Evolutionary conservation across 2,888 invertebrate genomes (phyloP), one percentile per base, ranked within the genome.

Genomic region (Caenorhabditis sp.): DNA sequence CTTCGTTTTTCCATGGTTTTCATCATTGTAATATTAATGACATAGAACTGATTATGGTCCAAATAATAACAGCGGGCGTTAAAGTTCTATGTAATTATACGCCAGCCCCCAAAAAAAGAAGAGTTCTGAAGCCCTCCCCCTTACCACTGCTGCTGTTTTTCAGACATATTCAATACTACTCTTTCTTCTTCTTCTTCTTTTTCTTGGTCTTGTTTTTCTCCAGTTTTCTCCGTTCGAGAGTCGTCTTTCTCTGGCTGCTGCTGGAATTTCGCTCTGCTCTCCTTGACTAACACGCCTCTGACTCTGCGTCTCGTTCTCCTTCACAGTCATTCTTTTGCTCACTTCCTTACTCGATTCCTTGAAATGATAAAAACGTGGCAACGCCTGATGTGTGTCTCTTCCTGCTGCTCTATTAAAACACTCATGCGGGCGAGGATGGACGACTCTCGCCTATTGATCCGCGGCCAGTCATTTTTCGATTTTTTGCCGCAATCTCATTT

Each of bases 1-100:
- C 39, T 56, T 53, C 52, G 20, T 65, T 65, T 65, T 65, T 48
- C 65, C 65, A 56, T 65, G 55, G 20, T 65, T 55, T 48, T 65
- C 46, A 65, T 39, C 55, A 56, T 55, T 53, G 53, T 53, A 53
- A 53, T 63, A 35, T 32, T 43, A 45, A 37, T 20, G 48, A 46
- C n/a, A n/a, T n/a, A n/a, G n/a, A n/a, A n/a, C n/a, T 37, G 55
- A 56, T 45, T 45, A 37, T 43, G 11, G 27, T 56, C 55, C 27
- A 56, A 65, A 65, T 46, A 65, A 65, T 39, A 65, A 65, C 32
- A 48, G 39, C 7, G 8, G 26, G 6, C 15, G 20, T 9, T 45
- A n/a, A 22, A 59, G 2, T 45, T 15, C 5, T 15, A 24, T 35
- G 37, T 41, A 39, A 61, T 48, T 39, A 58, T 58, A 27, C 26